Evolutionary conservation across 2,888 invertebrate species (phyloP), one percentile per base, ranked within the genome.

Genomic region (Drosophila recens): DNA sequence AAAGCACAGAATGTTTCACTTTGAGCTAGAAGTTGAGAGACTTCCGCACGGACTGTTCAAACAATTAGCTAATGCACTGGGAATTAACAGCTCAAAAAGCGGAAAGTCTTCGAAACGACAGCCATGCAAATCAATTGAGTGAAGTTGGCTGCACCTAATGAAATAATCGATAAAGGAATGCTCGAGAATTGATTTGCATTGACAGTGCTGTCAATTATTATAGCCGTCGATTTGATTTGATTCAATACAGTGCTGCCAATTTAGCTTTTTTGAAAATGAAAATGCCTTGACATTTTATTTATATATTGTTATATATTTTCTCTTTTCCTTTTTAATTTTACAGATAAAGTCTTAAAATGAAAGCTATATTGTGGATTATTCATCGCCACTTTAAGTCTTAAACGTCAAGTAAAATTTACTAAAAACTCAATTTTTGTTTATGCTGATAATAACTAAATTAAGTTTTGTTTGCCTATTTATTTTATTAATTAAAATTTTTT

Each of bases 1-100:
- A 58, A 67, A 64, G 63, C 49, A 51, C 66, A 76, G 79, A 86
- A 83, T 79, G 77, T 74, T 83, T 87, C 79, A 81, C 84, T 79
- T 81, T 72, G 57, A 54, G 62, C 62, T 23, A 52, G 23, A 69
- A 52, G 68, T 67, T 59, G 66, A 67, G 27, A 58, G 68, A 79
- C 73, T 82, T 86, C 79, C 81, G 84, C 76, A 74, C 62, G 65
- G 43, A 52, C 40, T 71, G 73, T 38, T 66, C 67, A 62, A 73
- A 86, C 80, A 82, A 82, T 86, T 86, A 83, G 79, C 72, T 64
- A 61, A 75, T 77, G 73, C 77, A 57, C 48, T 69, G 72, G 20
- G 67, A 57, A 67, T 64, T 64, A 72, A 58, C 48, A 27, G 62
- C 63, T 72, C 57, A 46, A 48, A 58, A 27, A 48, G 46, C 49